Percentiles rank a stretch among this genome's conserved stretches.
Evolutionary conservation across 2,797 vertebrate species (phyloP).

Genomic region (Rhinella marina): DNA sequence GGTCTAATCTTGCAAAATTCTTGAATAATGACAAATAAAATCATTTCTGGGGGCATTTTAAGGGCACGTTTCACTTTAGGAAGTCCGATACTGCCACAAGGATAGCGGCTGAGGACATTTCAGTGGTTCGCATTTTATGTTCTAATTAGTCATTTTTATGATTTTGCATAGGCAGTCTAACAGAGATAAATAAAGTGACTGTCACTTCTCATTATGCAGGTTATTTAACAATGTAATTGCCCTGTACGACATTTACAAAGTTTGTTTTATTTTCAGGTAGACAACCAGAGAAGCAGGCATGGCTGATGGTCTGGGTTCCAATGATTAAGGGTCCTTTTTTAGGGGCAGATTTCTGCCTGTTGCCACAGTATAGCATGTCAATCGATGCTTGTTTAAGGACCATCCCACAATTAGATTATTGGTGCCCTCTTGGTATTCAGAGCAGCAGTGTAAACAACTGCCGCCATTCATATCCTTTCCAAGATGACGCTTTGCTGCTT

Average conservation of each 20-base stretch:
- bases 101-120: background rate
- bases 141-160: constrained; percentile 21
- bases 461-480: too few species aligned
- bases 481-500: too few species aligned
- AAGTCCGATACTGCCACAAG: background rate
- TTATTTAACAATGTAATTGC: background rate
- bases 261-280: background rate
- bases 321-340: too few species aligned
- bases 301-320: too few species aligned
- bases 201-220: background rate
- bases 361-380: too few species aligned
- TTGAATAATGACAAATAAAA: constrained; percentile 31
- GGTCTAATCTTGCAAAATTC: background rate
- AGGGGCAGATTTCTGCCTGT: too few species aligned
- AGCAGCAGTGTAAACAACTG: too few species aligned
- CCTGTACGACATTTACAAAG: background rate
- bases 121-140: background rate
- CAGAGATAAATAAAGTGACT: constrained; percentile 12
- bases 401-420: too few species aligned
- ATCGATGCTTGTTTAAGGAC: too few species aligned
- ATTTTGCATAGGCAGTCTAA: background rate
- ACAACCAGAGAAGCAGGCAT: background rate
- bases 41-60: background rate
- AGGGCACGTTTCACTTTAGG: constrained; percentile 15
- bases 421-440: too few species aligned